A percentile compares a stretch with the other conserved stretches of the same genome.
Evolutionary conservation across 2,113 vertebrate species (phyloP).

Genomic region (Notothenia rossii): DNA sequence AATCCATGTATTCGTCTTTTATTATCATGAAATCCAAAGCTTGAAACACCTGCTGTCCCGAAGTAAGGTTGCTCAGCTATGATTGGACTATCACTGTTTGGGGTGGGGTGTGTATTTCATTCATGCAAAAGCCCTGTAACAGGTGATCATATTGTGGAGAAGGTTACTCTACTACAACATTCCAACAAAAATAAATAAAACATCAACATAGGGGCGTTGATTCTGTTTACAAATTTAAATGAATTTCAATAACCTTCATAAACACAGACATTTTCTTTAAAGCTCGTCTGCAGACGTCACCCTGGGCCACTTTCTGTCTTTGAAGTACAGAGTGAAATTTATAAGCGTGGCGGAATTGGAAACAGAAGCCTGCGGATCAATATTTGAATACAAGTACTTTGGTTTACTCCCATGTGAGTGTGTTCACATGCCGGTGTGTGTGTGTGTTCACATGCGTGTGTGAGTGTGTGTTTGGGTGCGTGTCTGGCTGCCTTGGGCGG

Average conservation of each 20-base stretch:
- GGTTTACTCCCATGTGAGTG: constrained; percentile 52
- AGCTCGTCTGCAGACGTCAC: constrained; percentile 17
- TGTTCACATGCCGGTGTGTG: background rate
- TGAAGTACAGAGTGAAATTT: constrained; percentile 61
- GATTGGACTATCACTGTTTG: too few species aligned
- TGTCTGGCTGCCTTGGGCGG: constrained; percentile 48
- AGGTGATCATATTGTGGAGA: background rate
- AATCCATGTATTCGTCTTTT: too few species aligned
- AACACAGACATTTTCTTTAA: background rate
- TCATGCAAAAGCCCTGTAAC: background rate
- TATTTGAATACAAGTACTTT: constrained; percentile 75
- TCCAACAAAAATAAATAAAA: background rate
- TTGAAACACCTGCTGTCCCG: background rate
- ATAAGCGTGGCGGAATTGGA: constrained; percentile 63
- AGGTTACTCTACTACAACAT: background rate
- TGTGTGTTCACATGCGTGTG: constrained; percentile 26
- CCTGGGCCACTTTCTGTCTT: constrained; percentile 19
- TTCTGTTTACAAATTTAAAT: background rate
- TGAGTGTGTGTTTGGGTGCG: constrained; percentile 42
- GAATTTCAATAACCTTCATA: background rate
- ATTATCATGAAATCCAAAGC: background rate
- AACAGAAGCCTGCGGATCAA: constrained; percentile 71
- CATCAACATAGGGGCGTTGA: background rate
- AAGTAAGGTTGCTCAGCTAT: too few species aligned
- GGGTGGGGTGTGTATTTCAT: background rate